Evolutionary conservation across 2,113 vertebrate genomes (phyloP).

Genomic region (Speoplatyrhinus poulsoni): DNA sequence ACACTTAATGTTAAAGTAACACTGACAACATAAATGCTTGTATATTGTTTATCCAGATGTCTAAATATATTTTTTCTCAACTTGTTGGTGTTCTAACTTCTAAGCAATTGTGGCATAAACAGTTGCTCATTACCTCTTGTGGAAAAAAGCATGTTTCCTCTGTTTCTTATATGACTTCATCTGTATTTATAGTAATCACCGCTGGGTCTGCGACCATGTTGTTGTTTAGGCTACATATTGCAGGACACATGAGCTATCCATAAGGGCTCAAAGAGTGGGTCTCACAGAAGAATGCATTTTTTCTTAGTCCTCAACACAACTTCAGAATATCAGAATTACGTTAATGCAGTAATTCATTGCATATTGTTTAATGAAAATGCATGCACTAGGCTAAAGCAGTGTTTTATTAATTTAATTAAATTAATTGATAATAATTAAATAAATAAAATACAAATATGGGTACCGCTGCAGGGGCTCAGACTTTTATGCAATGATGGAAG

Average conservation of each 20-base stretch:
- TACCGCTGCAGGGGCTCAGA: too few species aligned
- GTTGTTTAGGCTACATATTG: slow-evolving; percentile 50
- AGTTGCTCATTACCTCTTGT: slow-evolving; percentile 35
- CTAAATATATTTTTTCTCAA: slow-evolving; percentile 60
- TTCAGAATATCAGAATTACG: background rate
- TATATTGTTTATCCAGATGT: slow-evolving; percentile 43
- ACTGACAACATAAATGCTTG: slow-evolving; percentile 21
- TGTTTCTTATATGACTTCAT: slow-evolving; percentile 25
- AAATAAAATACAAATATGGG: too few species aligned
- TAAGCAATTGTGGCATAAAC: slow-evolving; percentile 21
- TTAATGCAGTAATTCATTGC: slow-evolving; percentile 19
- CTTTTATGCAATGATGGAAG: too few species aligned
- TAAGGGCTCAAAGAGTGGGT: slow-evolving; percentile 5
- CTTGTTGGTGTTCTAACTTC: slow-evolving; percentile 22
- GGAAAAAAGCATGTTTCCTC: slow-evolving; percentile 4
- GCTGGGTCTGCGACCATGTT: slow-evolving; percentile 38
- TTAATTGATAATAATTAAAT: too few species aligned
- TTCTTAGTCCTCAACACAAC: too few species aligned
- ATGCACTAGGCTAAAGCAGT: slow-evolving; percentile 32
- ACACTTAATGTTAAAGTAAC: slow-evolving; percentile 38
- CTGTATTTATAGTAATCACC: slow-evolving; percentile 35
- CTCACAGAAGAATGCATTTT: background rate
- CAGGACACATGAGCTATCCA: slow-evolving; percentile 44
- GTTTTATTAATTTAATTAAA: too few species aligned
- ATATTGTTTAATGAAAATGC: slow-evolving; percentile 52